Base-by-base conservation (phyloP, 2,113 vertebrate genomes). In the Camelus dromedarius region DNA sequence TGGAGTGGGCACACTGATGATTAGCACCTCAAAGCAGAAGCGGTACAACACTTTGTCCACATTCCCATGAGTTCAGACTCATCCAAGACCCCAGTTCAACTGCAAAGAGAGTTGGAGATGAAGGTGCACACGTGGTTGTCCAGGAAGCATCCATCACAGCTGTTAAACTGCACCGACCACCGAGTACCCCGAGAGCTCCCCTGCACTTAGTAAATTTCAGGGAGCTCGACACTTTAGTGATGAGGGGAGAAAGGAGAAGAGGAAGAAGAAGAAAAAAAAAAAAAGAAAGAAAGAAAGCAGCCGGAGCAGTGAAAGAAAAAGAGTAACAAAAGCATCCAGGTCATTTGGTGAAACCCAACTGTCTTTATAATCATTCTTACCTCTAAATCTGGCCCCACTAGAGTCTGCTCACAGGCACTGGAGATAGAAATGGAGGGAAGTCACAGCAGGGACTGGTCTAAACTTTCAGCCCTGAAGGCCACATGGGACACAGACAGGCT, bases 81-180 rank as follows among this genome's bases (percentile, higher is more conserved):
- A 75, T 64, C 10, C 70, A 13, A 70, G 56, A 72, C 15, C 6
- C 48, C 76, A 84, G 10, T 35, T 8, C 35, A 35, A 19, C 35
- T 38, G n/a, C 60, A 48, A 5, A 73, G 72, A 48, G 80, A 80
- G 32, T 32, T 42, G 28, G 32, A 60, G 64, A 83, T 6, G 38
- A 28, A 72, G 58, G 35, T 30, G 24, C 16, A 1, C 0, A 0
- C 3, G 0, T 0, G 19, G 70, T 32, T 0, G 1, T 64, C 46
- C 26, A 14, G 60, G 32, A 8, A 80, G 3, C 46, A 60, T 38
- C 58, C 10, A 0, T 28, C 13, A 18, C 13, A 22, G n/a, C 20
- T 83, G 16, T 26, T 66, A 30, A 35, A n/a, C 14, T 1, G 18
- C 0, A 1, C 54, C 19, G 16, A 8, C 18, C 26, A 15, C 30